A percentile compares a stretch with the other conserved stretches of the same genome.
phyloP scores from a whole-genome alignment of 2,888 invertebrate genomes.

The Lasioglossum villosulum region DNA sequence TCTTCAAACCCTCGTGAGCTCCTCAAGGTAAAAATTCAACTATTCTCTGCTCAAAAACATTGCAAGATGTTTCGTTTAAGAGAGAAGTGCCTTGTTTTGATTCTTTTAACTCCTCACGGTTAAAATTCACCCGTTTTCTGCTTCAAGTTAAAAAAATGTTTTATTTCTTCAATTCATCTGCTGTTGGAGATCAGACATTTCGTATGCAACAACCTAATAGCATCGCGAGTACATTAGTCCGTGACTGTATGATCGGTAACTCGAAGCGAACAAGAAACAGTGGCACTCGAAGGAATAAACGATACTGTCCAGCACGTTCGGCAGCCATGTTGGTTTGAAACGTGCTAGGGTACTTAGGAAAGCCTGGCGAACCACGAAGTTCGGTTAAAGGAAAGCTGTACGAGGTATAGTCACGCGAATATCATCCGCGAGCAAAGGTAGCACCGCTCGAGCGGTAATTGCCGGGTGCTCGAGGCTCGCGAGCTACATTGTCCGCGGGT shows the following conservation, averaged over 20 bases:
- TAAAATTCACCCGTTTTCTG: background rate
- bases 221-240: background rate
- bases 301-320: slow-evolving; percentile 26
- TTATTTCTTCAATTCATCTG: no score
- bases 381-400: slow-evolving; percentile 47
- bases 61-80: background rate
- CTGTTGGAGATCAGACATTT: no score
- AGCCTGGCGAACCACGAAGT: slow-evolving; percentile 15
- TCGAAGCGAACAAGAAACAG: background rate
- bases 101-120: background rate
- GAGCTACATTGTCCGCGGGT: background rate
- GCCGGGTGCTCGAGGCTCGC: slow-evolving; percentile 5
- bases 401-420: slow-evolving; percentile 47
- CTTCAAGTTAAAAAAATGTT: no score
- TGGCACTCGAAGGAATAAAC: slow-evolving; percentile 1
- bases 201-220: no score
- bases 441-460: slow-evolving; percentile 34
- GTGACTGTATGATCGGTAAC: background rate
- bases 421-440: slow-evolving; percentile 30
- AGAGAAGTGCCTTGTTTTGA: background rate
- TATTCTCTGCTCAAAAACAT: background rate
- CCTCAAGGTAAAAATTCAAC: background rate
- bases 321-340: background rate
- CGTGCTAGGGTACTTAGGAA: slow-evolving; percentile 13
- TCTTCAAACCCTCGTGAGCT: background rate